Conservation (phyloP, 2,797 vertebrate species). For the Cossypha polioptera region DNA sequence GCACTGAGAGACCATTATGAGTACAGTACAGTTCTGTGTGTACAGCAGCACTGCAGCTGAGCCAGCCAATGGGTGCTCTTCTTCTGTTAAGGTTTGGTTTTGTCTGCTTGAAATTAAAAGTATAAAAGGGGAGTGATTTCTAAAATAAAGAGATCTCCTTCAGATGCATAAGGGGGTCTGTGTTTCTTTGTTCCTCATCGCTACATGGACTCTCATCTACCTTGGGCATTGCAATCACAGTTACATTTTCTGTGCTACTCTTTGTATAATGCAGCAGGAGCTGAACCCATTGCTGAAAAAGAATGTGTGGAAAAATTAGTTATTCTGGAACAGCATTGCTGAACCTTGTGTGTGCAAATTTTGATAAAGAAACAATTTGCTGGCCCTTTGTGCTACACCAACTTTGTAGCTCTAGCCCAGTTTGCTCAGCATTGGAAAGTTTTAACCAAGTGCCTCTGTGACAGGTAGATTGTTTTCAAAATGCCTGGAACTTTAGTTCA, state of each 20-base stretch:
- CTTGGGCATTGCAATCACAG: not conserved
- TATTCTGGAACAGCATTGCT: not conserved
- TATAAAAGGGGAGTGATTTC: no score
- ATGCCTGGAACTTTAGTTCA: no score
- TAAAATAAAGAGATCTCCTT: no score
- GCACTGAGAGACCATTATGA: no score
- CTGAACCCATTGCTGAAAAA: not conserved
- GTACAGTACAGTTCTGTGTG: no score
- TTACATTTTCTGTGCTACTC: not conserved
- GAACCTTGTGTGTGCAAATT: not conserved
- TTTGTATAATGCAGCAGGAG: not conserved
- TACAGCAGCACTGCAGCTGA: no score
- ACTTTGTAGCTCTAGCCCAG: not conserved
- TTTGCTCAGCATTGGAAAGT: not conserved
- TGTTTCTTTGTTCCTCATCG: no score
- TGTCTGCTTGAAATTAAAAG: no score
- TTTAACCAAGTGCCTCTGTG: not conserved
- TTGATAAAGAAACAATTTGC: not conserved
- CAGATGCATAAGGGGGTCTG: no score
- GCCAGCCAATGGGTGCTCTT: no score
- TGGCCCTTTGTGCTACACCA: not conserved
- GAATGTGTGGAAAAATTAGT: not conserved
- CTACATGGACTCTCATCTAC: not conserved
- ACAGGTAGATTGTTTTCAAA: not conserved
- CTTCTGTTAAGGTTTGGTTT: no score